Conservation (phyloP, 2,888 invertebrate genomes). For the Trilocha varians region DNA sequence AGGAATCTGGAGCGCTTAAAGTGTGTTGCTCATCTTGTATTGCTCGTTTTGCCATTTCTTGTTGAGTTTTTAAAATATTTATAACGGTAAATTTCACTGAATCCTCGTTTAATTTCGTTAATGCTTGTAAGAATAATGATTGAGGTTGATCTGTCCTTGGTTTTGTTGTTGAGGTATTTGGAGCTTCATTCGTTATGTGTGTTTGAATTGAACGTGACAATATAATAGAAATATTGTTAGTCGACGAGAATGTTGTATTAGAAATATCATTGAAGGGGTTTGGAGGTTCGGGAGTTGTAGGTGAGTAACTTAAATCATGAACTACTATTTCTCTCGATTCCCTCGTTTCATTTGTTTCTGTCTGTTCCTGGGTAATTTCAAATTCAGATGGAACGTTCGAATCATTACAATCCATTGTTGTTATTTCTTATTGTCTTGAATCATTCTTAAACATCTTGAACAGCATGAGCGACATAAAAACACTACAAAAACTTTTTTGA, state of each 20-base stretch:
- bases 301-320: not conserved
- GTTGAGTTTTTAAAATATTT: slow-evolving; percentile 15
- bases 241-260: not conserved
- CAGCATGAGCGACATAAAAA: too few species aligned
- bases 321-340: not conserved
- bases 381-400: too few species aligned
- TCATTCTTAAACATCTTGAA: too few species aligned
- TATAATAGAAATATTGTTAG: not conserved
- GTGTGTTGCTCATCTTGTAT: not conserved
- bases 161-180: not conserved
- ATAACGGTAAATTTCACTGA: slow-evolving; percentile 27
- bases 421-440: too few species aligned
- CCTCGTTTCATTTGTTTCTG: slow-evolving; percentile 5
- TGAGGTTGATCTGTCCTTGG: slow-evolving; percentile 30
- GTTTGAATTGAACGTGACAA: slow-evolving; percentile 9
- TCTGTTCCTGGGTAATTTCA: too few species aligned
- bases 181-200: slow-evolving; percentile 7
- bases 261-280: slow-evolving; percentile 7
- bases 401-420: too few species aligned
- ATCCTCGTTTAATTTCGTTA: slow-evolving; percentile 43
- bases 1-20: slow-evolving; percentile 38
- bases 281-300: slow-evolving; percentile 6
- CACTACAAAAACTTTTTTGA: too few species aligned
- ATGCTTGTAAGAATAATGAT: slow-evolving; percentile 43
- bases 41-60: not conserved